Evolutionary conservation across 2,888 invertebrate genomes (phyloP), one percentile per base, ranked within the genome.

Genomic region (Diploptera punctata): DNA sequence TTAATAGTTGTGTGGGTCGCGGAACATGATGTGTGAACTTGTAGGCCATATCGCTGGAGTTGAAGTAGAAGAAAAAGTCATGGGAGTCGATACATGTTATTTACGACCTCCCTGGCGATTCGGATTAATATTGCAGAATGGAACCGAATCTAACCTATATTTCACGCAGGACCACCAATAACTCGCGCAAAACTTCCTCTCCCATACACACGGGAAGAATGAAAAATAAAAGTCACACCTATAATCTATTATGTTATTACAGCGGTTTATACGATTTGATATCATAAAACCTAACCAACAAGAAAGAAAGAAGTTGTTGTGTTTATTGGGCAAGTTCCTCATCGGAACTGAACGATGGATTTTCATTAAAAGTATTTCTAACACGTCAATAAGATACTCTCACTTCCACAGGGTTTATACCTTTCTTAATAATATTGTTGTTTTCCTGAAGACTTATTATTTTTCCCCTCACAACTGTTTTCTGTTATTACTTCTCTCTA

Each of bases 171-270:
- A 43, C 38, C 19, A 13, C 62, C 62, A 62, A 43, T 62, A 43
- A 62, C 43, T 62, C 38, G 21, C 1, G 21, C 13, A 24, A 24
- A 7, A 19, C 18, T 33, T 9, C 54, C 10, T 67, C 33, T n/a
- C 54, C 18, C 54, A 9, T 67, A 26, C 29, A 67, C 67, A 67
- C 24, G 29, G 60, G 47, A 70, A 70, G 47, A 44, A 70, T 61
- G 60, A 61, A 61, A 70, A 60, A 70, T 70, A 70, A 61, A 70
- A 62, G 43, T 62, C 62, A 5, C 13, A 31, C n/a, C 19, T 38
- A 61, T 47, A 70, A 70, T 61, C 43, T 61, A 70, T 70, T 61
- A 61, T 31, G 43, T 70, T 21, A 44, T 70, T 70, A 70, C 69
- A 61, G 5, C 61, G 43, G 62, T 60, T n/a, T 70, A 29, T 47